A percentile compares a stretch with the other conserved stretches of the same genome.
phyloP scores from a whole-genome alignment of 1,140 invertebrate genomes.

The Trichomalopsis sarcophagae region DNA sequence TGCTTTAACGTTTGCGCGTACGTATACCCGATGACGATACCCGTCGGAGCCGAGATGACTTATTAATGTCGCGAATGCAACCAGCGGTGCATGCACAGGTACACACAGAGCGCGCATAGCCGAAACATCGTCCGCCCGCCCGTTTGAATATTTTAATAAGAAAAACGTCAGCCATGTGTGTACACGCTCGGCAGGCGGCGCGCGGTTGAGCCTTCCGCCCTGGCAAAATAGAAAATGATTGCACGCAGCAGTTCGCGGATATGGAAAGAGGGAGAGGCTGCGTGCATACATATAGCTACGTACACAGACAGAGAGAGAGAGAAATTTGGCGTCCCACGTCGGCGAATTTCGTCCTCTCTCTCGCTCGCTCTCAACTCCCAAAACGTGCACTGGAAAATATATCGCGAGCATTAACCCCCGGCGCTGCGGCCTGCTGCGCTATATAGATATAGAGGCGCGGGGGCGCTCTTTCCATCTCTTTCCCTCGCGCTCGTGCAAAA shows the following conservation, averaged over 20 bases:
- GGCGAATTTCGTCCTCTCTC: constrained; percentile 36
- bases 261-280: not conserved
- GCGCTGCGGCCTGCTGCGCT: not conserved
- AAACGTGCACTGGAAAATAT: constrained; percentile 56
- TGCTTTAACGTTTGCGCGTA: no score
- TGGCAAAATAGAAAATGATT: constrained; percentile 52
- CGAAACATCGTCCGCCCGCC: constrained; percentile 6
- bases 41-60: not conserved
- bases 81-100: not conserved
- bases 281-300: not conserved
- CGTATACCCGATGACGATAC: no score
- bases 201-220: constrained; percentile 22
- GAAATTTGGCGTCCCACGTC: constrained; percentile 41
- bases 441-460: not conserved
- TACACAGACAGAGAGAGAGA: constrained; percentile 4
- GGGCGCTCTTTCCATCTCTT: not conserved
- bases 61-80: not conserved
- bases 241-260: constrained; percentile 11
- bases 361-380: constrained; percentile 22
- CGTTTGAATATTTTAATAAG: constrained; percentile 54
- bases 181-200: not conserved
- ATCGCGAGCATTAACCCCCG: constrained; percentile 64
- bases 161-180: constrained; percentile 41
- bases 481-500: constrained; percentile 60
- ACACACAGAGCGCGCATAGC: no score